These are phyloP conservation scores for Teleogryllus oceanicus DNA, from an alignment of 2,888 invertebrate genomes.

Conservation along the genomic window DNA sequence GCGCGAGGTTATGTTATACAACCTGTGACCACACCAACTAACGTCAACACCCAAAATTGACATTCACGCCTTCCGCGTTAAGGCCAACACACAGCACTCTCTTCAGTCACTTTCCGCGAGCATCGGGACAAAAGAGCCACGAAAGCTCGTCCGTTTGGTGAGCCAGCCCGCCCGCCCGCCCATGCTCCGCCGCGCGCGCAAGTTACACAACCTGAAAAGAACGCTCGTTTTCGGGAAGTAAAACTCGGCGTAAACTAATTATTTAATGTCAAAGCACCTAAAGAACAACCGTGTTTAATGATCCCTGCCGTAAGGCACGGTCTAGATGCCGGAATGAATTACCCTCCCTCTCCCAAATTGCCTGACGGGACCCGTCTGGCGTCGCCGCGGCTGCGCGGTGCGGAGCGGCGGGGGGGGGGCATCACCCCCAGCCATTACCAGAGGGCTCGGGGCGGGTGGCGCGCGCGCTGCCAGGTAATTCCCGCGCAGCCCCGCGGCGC, in stretches of 20 bases:
- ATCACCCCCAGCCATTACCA: conserved; percentile 4
- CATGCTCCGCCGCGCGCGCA: background rate
- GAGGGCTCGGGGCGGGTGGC: background rate
- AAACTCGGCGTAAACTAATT: conserved; percentile 9
- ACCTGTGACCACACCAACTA: background rate
- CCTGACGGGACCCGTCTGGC: background rate
- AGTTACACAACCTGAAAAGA: conserved; percentile 18
- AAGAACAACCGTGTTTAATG: conserved; percentile 18
- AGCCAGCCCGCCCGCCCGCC: background rate
- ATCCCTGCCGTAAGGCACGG: background rate
- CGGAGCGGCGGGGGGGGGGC: background rate
- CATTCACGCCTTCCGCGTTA: no score
- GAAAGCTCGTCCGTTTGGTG: background rate
- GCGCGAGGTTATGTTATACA: no score
- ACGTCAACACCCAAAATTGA: background rate
- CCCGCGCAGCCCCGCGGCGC: background rate
- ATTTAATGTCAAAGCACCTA: conserved; percentile 18
- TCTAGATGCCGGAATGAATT: conserved; percentile 18
- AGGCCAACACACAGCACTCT: background rate
- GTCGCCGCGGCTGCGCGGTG: background rate
- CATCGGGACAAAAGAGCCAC: background rate
- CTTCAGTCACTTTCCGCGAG: background rate
- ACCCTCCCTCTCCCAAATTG: background rate
- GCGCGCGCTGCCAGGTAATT: background rate
- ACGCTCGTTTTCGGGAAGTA: conserved; percentile 18